These are phyloP conservation scores for Eumacrocentrus americanus DNA, from an alignment of 2,888 invertebrate genomes.

Conservation along the genomic window DNA sequence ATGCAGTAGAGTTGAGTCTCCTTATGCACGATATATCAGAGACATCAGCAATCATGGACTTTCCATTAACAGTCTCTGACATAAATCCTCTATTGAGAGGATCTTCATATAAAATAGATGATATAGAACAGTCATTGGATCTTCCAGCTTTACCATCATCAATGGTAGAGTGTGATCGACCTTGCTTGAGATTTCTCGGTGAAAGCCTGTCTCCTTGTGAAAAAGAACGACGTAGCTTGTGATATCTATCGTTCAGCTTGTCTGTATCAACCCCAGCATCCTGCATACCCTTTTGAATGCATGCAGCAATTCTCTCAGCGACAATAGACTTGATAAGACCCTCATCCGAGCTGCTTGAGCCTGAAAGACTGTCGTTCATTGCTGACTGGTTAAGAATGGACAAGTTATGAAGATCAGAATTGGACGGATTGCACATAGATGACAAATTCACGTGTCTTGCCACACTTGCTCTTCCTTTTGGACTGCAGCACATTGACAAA, in stretches of 20 bases:
- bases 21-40: constrained; percentile 48
- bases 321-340: constrained; percentile 26
- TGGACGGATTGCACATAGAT: neutral
- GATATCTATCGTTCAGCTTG: constrained; percentile 7
- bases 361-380: constrained; percentile 49
- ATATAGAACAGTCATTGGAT: neutral
- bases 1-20: constrained; percentile 38
- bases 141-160: constrained; percentile 31
- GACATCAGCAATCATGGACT: constrained; percentile 41
- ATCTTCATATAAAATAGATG: constrained; percentile 39
- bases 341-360: constrained; percentile 32
- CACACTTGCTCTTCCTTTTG: neutral
- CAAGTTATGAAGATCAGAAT: constrained; percentile 6
- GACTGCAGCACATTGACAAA: constrained; percentile 27
- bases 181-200: constrained; percentile 27
- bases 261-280: constrained; percentile 14
- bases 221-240: constrained; percentile 36
- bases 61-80: constrained; percentile 17
- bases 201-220: constrained; percentile 42
- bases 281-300: constrained; percentile 21
- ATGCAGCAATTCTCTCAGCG: constrained; percentile 27
- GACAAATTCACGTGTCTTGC: neutral
- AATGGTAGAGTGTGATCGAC: constrained; percentile 36
- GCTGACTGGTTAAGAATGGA: constrained; percentile 52
- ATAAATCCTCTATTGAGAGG: constrained; percentile 41